These are phyloP conservation scores for Catharus fuscescens DNA, from an alignment of 2,113 vertebrate genomes.

Conservation along the genomic window DNA sequence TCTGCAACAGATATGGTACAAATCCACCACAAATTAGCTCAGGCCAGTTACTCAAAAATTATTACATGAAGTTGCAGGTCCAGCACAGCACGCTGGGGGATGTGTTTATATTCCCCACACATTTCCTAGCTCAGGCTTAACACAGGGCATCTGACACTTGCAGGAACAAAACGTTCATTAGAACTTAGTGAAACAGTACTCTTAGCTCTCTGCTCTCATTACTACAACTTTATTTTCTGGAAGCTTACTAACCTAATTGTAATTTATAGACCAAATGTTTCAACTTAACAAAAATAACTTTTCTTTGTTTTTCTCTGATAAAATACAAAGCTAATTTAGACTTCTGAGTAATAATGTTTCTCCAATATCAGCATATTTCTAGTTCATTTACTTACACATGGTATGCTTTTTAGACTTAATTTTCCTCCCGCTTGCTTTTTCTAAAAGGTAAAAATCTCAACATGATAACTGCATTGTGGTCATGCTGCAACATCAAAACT, in stretches of 20 bases:
- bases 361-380: neutral
- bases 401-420: neutral
- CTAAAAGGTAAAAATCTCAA: neutral
- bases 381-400: neutral
- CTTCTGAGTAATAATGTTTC: neutral
- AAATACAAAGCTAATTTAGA: constrained; percentile 13
- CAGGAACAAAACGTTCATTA: neutral
- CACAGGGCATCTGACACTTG: neutral
- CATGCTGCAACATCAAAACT: neutral
- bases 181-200: neutral
- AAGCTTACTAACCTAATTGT: constrained; percentile 4
- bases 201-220: neutral
- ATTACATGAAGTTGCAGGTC: neutral
- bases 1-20: neutral
- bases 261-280: constrained; percentile 3
- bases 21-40: neutral
- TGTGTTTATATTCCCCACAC: neutral
- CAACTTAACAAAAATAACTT: neutral
- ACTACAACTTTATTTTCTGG: neutral
- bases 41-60: neutral
- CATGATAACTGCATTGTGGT: neutral
- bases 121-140: neutral
- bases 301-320: neutral
- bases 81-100: neutral
- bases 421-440: neutral